These are phyloP conservation scores for Drosophila varians DNA, from an alignment of 1,140 invertebrate genomes.

Conservation along the genomic window DNA sequence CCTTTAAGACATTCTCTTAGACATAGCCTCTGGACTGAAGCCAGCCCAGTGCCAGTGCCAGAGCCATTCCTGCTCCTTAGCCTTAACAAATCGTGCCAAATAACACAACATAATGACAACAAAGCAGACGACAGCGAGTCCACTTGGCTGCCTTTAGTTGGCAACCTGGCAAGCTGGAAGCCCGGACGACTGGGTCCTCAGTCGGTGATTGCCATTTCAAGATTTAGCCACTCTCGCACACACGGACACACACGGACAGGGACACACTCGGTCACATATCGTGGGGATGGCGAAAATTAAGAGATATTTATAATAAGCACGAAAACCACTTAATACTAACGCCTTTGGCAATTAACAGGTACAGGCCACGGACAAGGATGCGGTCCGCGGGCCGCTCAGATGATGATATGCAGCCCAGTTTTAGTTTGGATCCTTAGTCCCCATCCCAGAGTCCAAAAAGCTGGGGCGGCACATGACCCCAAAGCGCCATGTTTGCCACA, in stretches of 20 bases:
- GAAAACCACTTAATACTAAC: slow-evolving; percentile 83
- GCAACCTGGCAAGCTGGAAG: slow-evolving; percentile 3
- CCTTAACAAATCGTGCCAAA: slow-evolving; percentile 82
- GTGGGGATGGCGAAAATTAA: slow-evolving; percentile 77
- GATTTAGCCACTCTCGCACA: slow-evolving; percentile 56
- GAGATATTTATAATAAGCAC: slow-evolving; percentile 84
- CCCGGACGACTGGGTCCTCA: slow-evolving; percentile 11
- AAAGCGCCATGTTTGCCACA: slow-evolving; percentile 27
- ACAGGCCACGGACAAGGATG: slow-evolving; percentile 64
- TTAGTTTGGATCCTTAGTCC: not conserved
- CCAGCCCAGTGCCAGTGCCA: not conserved
- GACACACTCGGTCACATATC: slow-evolving; percentile 18
- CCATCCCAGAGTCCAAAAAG: not conserved
- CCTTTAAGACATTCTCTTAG: not conserved
- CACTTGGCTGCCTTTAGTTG: slow-evolving; percentile 51
- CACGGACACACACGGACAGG: slow-evolving; percentile 17
- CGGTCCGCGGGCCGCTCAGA: slow-evolving; percentile 25
- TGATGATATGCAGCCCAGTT: slow-evolving; percentile 40
- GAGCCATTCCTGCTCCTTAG: slow-evolving; percentile 51
- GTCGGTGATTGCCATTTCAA: slow-evolving; percentile 81
- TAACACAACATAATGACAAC: slow-evolving; percentile 81
- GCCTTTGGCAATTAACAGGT: slow-evolving; percentile 83
- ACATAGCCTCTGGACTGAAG: slow-evolving; percentile 10
- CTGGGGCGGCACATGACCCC: slow-evolving; percentile 16
- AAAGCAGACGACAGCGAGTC: slow-evolving; percentile 75